A percentile compares a stretch with the other conserved stretches of the same genome.
phyloP scores from a whole-genome alignment of 2,797 vertebrate genomes.

The Salmo trutta region DNA sequence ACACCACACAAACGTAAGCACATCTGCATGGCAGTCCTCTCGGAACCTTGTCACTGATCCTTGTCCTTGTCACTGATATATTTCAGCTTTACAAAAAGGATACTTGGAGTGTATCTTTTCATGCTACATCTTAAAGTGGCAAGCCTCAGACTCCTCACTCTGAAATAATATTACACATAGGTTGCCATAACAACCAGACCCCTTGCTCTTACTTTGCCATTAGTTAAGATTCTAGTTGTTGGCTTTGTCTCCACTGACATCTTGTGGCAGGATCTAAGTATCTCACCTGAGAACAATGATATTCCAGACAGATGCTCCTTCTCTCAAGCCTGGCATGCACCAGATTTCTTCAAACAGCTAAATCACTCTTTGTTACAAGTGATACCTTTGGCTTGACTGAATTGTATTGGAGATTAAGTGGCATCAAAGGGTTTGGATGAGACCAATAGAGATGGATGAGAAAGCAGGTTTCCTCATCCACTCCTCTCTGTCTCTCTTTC shows the following conservation, averaged over 20 bases:
- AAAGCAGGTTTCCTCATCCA: conserved; percentile 33
- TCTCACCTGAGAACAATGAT: not conserved
- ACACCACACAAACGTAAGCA: conserved; percentile 91
- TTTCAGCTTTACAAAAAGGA: not conserved
- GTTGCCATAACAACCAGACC: not conserved
- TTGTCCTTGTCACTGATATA: too few relatives aligned
- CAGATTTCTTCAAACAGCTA: not conserved
- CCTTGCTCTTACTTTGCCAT: not conserved
- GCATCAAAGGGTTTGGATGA: not conserved
- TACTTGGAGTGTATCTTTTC: not conserved
- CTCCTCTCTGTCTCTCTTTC: conserved; percentile 18
- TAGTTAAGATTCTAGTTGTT: not conserved
- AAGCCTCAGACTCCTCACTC: not conserved
- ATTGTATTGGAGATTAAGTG: conserved; percentile 7
- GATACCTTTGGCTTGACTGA: conserved; percentile 14
- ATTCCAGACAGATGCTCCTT: not conserved
- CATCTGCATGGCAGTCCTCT: not conserved
- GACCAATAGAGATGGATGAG: conserved; percentile 35
- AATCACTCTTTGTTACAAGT: conserved; percentile 6
- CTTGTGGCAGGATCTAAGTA: conserved; percentile 28
- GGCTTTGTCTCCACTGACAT: conserved; percentile 41
- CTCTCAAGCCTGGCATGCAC: not conserved
- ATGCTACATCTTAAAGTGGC: not conserved
- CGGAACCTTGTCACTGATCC: not conserved
- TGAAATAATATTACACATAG: not conserved